Evolutionary conservation across 2,113 vertebrate species (phyloP).

Genomic region (Sylvilagus bachmani): DNA sequence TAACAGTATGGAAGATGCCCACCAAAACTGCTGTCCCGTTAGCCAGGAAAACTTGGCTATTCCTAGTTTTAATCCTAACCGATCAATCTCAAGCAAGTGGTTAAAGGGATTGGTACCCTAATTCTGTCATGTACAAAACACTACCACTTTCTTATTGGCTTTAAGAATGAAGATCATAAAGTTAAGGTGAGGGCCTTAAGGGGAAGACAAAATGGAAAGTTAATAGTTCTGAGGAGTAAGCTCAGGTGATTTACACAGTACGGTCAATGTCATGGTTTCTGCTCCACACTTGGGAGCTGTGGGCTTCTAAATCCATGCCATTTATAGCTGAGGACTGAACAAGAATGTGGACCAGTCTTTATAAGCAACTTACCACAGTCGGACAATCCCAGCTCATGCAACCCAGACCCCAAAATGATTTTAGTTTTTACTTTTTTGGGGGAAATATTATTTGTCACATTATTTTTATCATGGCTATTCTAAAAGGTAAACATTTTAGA

Average conservation of each 20-base stretch:
- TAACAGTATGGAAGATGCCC: neutral
- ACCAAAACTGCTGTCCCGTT: neutral
- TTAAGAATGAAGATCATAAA: neutral
- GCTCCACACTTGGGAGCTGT: neutral
- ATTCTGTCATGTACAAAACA: neutral
- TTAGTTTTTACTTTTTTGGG: neutral
- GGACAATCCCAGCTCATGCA: neutral
- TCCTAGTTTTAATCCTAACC: neutral
- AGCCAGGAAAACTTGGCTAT: neutral
- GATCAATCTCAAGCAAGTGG: conserved; percentile 22
- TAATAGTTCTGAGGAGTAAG: neutral
- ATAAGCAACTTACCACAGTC: neutral
- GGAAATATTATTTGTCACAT: neutral
- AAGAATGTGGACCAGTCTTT: neutral
- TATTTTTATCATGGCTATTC: conserved; percentile 27
- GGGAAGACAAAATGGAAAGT: neutral
- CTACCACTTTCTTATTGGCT: neutral
- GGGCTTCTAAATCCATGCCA: neutral
- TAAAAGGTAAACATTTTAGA: neutral
- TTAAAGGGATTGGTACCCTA: neutral
- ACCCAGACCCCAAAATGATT: neutral
- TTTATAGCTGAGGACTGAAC: neutral
- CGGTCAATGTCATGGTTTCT: neutral
- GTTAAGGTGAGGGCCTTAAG: neutral
- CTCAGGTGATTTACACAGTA: neutral